A percentile compares a stretch with the other conserved stretches of the same genome.
Evolutionary conservation across 2,888 invertebrate genomes (phyloP).

Genomic region (Dryocosmus kuriphilus): DNA sequence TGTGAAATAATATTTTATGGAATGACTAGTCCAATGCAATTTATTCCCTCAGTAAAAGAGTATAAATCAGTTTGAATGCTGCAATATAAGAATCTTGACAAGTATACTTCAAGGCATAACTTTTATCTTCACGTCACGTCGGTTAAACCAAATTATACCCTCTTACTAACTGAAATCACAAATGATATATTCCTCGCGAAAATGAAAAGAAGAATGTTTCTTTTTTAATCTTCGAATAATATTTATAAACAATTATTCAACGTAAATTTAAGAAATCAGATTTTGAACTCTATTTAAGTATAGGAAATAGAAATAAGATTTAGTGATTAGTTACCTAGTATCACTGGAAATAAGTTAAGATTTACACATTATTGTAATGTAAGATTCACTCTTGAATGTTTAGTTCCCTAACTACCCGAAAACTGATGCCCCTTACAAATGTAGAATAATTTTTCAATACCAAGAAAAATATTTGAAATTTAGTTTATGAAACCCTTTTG

Average conservation of each 20-base stretch:
- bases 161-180: background rate
- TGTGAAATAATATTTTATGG: background rate
- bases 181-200: background rate
- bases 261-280: background rate
- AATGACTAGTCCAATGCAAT: background rate
- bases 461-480: background rate
- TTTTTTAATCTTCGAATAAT: background rate
- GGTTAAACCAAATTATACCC: constrained; percentile 23
- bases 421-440: background rate
- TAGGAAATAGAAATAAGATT: too few relatives aligned
- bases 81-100: constrained; percentile 19
- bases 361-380: too few relatives aligned
- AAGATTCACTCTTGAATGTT: too few relatives aligned
- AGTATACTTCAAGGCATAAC: constrained; percentile 26
- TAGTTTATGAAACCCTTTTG: background rate
- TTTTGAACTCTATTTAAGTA: too few relatives aligned
- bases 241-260: background rate
- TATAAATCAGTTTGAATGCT: constrained; percentile 28
- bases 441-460: background rate
- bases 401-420: background rate
- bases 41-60: constrained; percentile 7
- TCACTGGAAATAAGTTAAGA: too few relatives aligned
- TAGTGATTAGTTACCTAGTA: too few relatives aligned
- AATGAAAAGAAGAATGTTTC: background rate
- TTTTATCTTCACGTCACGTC: constrained; percentile 34